Percentiles rank a stretch among this genome's conserved stretches.
phyloP scores from a whole-genome alignment of 2,113 vertebrate species.

The Calidris pugnax region DNA sequence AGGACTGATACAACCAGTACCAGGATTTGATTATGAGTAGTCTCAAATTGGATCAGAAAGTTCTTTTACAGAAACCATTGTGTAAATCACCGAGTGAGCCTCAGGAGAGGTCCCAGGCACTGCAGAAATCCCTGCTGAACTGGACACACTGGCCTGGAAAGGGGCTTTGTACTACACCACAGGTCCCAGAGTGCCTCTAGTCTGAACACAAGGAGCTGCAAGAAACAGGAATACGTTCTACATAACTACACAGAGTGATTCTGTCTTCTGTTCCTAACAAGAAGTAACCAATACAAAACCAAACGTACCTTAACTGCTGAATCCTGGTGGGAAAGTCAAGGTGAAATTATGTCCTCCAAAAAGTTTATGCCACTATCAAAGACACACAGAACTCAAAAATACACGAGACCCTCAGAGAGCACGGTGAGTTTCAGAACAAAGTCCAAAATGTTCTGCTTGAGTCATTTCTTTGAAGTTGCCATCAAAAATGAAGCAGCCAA shows the following conservation, averaged over 20 bases:
- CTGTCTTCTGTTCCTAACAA: not conserved
- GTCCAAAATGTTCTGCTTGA: not conserved
- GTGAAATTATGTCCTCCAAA: not conserved
- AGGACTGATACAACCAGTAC: not conserved
- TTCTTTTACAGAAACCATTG: not conserved
- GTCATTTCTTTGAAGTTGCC: not conserved
- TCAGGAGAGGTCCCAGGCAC: not conserved
- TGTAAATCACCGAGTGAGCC: not conserved
- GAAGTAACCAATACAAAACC: not conserved
- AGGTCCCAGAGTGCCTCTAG: not conserved
- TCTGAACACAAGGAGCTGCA: not conserved
- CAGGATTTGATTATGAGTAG: not conserved
- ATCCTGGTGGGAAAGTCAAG: not conserved
- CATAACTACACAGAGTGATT: not conserved
- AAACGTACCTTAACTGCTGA: conserved; percentile 18
- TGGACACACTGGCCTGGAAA: not conserved
- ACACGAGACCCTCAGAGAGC: not conserved
- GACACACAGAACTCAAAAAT: not conserved
- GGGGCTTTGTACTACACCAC: not conserved
- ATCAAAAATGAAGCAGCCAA: not conserved
- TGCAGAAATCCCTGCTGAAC: not conserved
- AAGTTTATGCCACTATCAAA: not conserved
- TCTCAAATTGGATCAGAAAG: not conserved
- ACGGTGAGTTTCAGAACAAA: not conserved
- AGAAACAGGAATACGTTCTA: not conserved